These are phyloP conservation scores for Avahi laniger DNA, from an alignment of 2,797 vertebrate genomes.

Conservation along the genomic window DNA sequence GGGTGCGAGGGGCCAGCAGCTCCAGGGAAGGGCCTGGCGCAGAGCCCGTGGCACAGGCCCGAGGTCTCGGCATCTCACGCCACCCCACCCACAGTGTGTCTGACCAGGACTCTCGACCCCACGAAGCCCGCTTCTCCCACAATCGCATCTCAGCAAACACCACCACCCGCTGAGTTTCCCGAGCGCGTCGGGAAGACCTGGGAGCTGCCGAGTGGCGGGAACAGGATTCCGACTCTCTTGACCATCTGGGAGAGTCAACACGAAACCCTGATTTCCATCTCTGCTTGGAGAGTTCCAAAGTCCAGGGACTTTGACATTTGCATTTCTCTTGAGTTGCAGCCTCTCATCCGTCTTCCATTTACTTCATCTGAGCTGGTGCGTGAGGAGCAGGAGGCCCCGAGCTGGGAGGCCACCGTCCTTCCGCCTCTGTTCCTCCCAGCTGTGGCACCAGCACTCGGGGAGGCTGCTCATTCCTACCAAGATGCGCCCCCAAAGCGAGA, in stretches of 20 bases:
- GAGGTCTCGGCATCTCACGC: too few species aligned
- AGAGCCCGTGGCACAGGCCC: not conserved
- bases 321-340: fast-evolving
- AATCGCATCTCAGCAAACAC: not conserved
- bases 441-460: fast-evolving
- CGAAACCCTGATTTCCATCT: not conserved
- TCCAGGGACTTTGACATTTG: fast-evolving
- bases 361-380: not conserved
- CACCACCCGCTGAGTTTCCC: not conserved
- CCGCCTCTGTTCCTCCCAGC: not conserved
- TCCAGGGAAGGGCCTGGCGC: not conserved
- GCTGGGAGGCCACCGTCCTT: fast-evolving
- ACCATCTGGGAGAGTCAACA: not conserved
- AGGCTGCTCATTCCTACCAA: not conserved
- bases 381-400: not conserved
- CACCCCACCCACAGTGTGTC: not conserved
- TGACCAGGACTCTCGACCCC: not conserved
- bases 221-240: not conserved
- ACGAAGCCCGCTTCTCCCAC: not conserved
- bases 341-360: not conserved
- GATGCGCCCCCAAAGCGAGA: not conserved
- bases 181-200: too few species aligned
- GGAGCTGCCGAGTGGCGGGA: too few species aligned
- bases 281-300: not conserved
- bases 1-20: not conserved